Base-by-base conservation (phyloP, 1,140 invertebrate genomes). In the Camponotus vicinus region DNA sequence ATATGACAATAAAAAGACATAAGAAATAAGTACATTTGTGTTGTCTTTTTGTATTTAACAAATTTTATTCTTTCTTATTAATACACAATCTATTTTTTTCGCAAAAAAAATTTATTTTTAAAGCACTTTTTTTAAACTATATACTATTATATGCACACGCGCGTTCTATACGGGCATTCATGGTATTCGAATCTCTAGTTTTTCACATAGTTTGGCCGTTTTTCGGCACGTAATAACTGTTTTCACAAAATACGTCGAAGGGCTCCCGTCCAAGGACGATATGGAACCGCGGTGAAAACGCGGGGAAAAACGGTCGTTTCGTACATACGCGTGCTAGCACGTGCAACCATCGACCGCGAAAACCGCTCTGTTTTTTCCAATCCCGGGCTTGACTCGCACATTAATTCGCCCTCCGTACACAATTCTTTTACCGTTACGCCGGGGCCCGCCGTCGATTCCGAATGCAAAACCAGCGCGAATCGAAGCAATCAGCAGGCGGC, bases 401-500 rank as follows among this genome's bases (percentile, higher is more conserved):
- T 85, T 87, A 89, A 91, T 90, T 92, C 83, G 85, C 87, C 76
- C 89, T 90, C 71, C 82, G 87, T 87, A 86, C 69, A 88, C 86
- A 87, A 90, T 86, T 87, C 85, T 86, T 90, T 83, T 63, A 15
- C 82, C 71, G 76, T 52, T 49, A 63, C 79, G 61, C 61, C 8
- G n/a, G 34, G 18, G 63, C 64, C 27, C 77, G 77, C 83, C 52
- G 78, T 27, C 76, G 71, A 86, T 89, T 90, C 85, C 66, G 70
- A 89, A 92, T 89, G 90, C 88, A 92, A 91, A 92, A 91, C 52
- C 75, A 52, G 49, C 57, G 76, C 71, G 86, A 92, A 91, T 90
- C 90, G 89, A 92, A 93, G 92, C 92, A 93, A 93, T 93, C 92
- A 92, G 85, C 86, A 82, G 63, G 79, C 69, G 88, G 66, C 91